Conservation (phyloP, 2,888 invertebrate species). For the Laothoe populi region DNA sequence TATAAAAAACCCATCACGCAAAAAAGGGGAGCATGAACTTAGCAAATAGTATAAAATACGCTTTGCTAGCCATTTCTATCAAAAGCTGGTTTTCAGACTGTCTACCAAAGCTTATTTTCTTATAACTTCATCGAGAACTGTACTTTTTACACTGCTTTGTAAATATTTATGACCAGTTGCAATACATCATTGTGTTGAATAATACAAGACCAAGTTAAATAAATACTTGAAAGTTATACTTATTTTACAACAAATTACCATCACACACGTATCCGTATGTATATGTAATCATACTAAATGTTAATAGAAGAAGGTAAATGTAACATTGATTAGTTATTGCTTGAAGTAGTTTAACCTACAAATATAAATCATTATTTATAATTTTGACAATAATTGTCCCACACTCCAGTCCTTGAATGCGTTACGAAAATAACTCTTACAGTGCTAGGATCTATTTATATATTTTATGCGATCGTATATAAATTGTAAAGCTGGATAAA, state of each 20-base stretch:
- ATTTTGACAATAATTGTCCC: too few species aligned
- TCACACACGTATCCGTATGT: neutral
- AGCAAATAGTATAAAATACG: too few species aligned
- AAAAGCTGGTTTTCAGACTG: too few species aligned
- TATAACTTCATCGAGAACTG: neutral
- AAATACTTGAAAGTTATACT: neutral
- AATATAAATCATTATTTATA: too few species aligned
- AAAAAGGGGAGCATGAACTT: too few species aligned
- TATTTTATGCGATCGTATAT: slow-evolving; percentile 5
- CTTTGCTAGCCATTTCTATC: too few species aligned
- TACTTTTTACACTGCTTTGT: neutral
- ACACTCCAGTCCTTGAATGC: neutral
- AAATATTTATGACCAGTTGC: neutral
- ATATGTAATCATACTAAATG: neutral
- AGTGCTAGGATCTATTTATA: too few species aligned
- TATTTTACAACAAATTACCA: neutral
- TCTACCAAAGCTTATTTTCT: neutral
- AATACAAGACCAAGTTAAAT: neutral
- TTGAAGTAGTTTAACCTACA: too few species aligned
- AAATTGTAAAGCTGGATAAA: slow-evolving; percentile 12
- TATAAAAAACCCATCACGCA: too few species aligned
- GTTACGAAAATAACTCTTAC: too few species aligned
- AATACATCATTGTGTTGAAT: neutral
- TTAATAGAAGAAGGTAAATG: too few species aligned
- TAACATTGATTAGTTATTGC: too few species aligned